Base-by-base conservation (phyloP, 1,140 invertebrate species). In the Zaprionus lachaisei region DNA sequence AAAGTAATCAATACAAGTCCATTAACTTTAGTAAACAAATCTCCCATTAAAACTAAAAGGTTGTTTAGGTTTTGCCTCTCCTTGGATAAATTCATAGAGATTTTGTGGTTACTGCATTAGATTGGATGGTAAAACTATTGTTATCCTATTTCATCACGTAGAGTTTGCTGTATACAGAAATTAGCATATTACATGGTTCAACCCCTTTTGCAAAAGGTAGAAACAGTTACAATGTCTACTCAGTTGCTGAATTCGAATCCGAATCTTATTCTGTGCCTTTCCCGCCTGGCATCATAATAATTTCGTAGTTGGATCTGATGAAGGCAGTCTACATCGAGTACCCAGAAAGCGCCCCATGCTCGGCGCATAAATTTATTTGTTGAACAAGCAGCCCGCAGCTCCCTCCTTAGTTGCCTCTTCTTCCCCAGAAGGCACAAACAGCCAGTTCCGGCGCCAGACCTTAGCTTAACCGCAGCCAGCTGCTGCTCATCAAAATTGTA, bases 401-500 rank as follows among this genome's bases (percentile, higher is more conserved):
- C 22, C 62, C 47, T n/a, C 41, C 31, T 34, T 11, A 56, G 38
- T n/a, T 34, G 31, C 9, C 31, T 4, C 31, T 34, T 34, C 31
- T 34, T 34, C 38, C 38, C 38, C 38, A 57, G n/a, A 49, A 12
- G n/a, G 47, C 47, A 17, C 20, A 17, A 49, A 49, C n/a, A 56
- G 20, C 34, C 51, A 56, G 22, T 44, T 14, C 54, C 60, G 55
- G 26, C 34, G 41, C 49, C 31, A 76, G 71, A 60, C 72, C 72
- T 58, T 37, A 49, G 79, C 83, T 73, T 47, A 72, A 77, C 79
- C 82, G 49, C 79, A 85, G 44, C 76, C 83, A 83, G 80, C 73
- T 89, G 80, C 77, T 80, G 77, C 84, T 86, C 83, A 86, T 86
- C 83, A 86, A 86, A 86, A 82, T 83, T 86, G 77, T 79, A 89